Conservation (phyloP, 2,797 vertebrate genomes). For the Enoplosus armatus region DNA sequence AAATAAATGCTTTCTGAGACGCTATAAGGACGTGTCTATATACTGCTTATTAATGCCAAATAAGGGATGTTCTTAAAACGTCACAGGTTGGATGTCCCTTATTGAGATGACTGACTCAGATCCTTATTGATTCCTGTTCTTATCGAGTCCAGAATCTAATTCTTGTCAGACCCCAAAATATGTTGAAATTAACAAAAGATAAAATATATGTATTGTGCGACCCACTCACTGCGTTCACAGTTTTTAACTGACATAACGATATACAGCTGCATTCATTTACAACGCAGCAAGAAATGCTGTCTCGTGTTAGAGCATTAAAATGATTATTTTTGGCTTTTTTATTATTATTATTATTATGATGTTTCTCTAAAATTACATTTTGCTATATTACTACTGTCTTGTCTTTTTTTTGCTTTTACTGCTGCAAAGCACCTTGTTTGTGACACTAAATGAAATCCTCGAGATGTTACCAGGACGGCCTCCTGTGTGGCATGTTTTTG, state of each 20-base stretch:
- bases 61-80: background rate
- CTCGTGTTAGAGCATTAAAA: background rate
- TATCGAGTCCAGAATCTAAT: no score
- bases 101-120: no score
- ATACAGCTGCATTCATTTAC: background rate
- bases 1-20: background rate
- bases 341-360: background rate
- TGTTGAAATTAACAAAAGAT: no score
- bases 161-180: background rate
- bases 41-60: no score
- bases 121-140: no score
- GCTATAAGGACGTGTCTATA: background rate
- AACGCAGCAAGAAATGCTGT: background rate
- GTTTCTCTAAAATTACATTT: background rate
- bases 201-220: no score
- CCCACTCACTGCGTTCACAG: no score
- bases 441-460: background rate
- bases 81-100: background rate
- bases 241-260: background rate
- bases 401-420: background rate
- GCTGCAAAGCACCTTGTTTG: slow-evolving; percentile 1
- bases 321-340: background rate
- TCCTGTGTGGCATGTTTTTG: background rate
- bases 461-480: background rate
- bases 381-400: background rate